Evolutionary conservation across 2,888 invertebrate genomes (phyloP).

Genomic region (Caenorhabditis afra): DNA sequence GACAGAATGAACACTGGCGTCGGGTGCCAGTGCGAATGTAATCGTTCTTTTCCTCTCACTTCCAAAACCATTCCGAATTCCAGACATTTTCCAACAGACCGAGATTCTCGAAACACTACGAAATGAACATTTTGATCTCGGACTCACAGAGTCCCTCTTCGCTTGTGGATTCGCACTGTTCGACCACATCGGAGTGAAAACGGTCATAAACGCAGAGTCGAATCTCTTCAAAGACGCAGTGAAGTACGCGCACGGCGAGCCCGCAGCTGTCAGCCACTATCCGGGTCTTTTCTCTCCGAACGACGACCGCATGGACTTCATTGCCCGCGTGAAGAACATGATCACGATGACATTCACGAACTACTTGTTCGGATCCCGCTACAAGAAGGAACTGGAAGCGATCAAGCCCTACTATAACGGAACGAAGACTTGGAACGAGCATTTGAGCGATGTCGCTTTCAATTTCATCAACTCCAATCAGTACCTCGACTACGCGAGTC

Average conservation of each 20-base stretch:
- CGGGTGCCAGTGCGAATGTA: constrained; percentile 38
- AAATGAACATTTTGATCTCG: constrained; percentile 53
- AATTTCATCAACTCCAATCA: constrained; percentile 51
- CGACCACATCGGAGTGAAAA: constrained; percentile 49
- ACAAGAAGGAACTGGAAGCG: constrained; percentile 16
- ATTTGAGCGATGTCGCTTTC: constrained; percentile 42
- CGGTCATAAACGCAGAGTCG: constrained; percentile 48
- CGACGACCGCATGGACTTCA: constrained; percentile 36
- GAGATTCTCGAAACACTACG: constrained; percentile 30
- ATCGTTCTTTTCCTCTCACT: too few species aligned
- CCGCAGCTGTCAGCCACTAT: constrained; percentile 40
- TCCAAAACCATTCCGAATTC: too few species aligned
- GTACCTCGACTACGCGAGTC: constrained; percentile 53
- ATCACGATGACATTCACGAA: constrained; percentile 25
- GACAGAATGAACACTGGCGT: constrained; percentile 22
- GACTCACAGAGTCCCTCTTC: constrained; percentile 45
- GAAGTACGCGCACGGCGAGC: constrained; percentile 53
- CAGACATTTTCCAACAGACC: constrained; percentile 39
- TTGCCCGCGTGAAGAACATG: constrained; percentile 36
- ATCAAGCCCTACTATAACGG: constrained; percentile 30
- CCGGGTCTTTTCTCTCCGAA: constrained; percentile 49
- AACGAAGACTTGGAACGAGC: constrained; percentile 38
- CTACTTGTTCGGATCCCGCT: constrained; percentile 23
- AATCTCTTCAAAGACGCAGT: constrained; percentile 30
- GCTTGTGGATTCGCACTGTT: constrained; percentile 36